Base-by-base conservation (phyloP, 2,888 invertebrate species). In the Polylopha cassiicola region DNA sequence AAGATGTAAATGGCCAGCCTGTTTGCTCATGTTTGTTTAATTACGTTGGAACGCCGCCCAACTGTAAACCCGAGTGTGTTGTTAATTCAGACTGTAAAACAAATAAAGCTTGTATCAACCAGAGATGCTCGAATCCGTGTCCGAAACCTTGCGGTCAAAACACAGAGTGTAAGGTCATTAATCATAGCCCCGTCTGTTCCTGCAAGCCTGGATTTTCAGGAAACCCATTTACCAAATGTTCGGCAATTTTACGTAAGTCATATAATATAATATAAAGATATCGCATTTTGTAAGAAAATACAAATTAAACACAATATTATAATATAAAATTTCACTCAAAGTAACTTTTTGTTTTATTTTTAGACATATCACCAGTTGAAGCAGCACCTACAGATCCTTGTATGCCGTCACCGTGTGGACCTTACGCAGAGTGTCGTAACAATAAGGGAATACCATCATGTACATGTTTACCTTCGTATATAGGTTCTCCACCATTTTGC, bases 351-450 rank as follows among this genome's bases (percentile, higher is more conserved):
- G 7, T 15, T 39, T 27, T 15, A 16, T 37, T 56, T 56, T 41
- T 52, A 84, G 84, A 78, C 56, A 65, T 65, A 20, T 55, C 62
- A 28, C 67, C 74, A 17, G 67, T 61, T 43, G 44, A 64, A 37
- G 59, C 64, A n/a, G 78, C 73, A 38, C 81, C 86, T 31, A 59
- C 73, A 9, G 72, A 91, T 56, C 93, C 93, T 1, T 95, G 94
- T 61, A 72, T 87, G 46, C 92, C 93, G 32, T 91, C 92, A 3
- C 88, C 91, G 7, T 94, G 94, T 67, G 93, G 92, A 10, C 61
- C 84, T 2, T 91, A 92, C 65, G 89, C 93, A 3, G 90, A 92
- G 61, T 95, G 94, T 62, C 88, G 89, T 31, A 91, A 91, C 65
- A 84, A 88, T 23, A 91, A 92, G 56, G 88, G 86, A 17, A 87